phyloP scores from a whole-genome alignment of 23 tunicate species.

The Diplosoma virens region DNA sequence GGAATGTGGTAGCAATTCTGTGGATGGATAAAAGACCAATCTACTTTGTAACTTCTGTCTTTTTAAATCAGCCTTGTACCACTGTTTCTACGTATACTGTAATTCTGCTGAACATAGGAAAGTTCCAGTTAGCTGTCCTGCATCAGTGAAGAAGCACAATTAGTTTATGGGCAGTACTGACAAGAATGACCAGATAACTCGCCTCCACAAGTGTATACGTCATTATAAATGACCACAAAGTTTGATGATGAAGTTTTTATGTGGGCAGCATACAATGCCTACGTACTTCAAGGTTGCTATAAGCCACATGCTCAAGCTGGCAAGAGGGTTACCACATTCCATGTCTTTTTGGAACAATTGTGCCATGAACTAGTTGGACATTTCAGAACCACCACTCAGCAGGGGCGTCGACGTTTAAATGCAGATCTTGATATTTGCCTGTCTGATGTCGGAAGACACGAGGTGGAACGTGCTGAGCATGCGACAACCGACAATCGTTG shows the following conservation, averaged over 20 bases:
- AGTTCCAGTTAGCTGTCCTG: conserved; percentile 26
- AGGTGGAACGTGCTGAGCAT: conserved; percentile 10
- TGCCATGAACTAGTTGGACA: conserved; percentile 22
- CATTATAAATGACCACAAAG: conserved; percentile 11
- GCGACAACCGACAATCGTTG: conserved; percentile 3
- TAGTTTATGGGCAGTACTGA: conserved; percentile 17
- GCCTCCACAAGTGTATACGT: conserved; percentile 9
- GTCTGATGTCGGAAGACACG: conserved; percentile 23
- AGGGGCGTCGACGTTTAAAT: conserved; percentile 17
- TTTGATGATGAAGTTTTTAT: conserved; percentile 17
- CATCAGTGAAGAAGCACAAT: conserved; percentile 18
- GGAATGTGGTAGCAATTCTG: not conserved
- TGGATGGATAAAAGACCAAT: not conserved
- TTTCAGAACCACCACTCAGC: conserved; percentile 28
- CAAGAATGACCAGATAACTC: conserved; percentile 14
- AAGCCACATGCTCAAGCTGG: conserved; percentile 15
- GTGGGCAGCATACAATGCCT: conserved; percentile 17
- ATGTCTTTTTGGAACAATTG: conserved; percentile 17
- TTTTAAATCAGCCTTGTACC: not conserved
- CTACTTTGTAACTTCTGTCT: not conserved
- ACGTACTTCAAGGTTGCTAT: conserved; percentile 17
- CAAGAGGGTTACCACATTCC: conserved; percentile 13
- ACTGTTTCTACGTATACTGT: not conserved
- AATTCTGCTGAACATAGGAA: conserved; percentile 14
- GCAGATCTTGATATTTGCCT: conserved; percentile 15